Conservation (phyloP, 2,113 vertebrate species). For the Tretioscincus oriximinensis region DNA sequence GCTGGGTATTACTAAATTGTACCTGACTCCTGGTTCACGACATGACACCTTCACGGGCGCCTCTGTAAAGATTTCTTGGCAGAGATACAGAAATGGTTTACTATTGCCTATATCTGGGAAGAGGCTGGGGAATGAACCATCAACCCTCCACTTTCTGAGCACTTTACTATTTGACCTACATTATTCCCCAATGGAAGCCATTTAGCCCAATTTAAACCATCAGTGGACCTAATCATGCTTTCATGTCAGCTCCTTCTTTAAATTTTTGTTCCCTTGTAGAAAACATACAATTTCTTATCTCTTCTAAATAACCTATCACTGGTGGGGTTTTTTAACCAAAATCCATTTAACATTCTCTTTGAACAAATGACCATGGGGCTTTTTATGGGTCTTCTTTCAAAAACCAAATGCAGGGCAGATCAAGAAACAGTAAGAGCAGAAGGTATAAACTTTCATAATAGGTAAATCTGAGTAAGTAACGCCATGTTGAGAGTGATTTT, state of each 20-base stretch:
- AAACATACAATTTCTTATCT: not conserved
- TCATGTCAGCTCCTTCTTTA: not conserved
- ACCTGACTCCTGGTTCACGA: no score
- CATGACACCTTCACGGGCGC: no score
- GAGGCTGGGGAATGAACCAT: no score
- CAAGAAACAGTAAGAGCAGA: not conserved
- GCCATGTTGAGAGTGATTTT: not conserved
- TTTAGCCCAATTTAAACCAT: not conserved
- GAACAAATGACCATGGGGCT: not conserved
- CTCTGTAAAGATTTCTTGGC: no score
- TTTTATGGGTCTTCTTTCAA: not conserved
- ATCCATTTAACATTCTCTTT: not conserved
- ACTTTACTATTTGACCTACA: no score
- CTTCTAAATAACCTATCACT: not conserved
- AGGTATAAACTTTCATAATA: rapidly evolving
- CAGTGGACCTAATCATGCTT: not conserved
- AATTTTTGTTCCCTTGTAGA: not conserved
- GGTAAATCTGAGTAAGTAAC: not conserved
- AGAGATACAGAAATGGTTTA: no score
- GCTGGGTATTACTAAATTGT: no score
- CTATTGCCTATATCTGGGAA: no score
- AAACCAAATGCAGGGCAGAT: not conserved
- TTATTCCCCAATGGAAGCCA: no score
- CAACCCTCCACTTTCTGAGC: no score
- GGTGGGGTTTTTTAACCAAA: not conserved